Conservation (phyloP, 2,113 vertebrate species). For the Gasterosteus aculeatus region DNA sequence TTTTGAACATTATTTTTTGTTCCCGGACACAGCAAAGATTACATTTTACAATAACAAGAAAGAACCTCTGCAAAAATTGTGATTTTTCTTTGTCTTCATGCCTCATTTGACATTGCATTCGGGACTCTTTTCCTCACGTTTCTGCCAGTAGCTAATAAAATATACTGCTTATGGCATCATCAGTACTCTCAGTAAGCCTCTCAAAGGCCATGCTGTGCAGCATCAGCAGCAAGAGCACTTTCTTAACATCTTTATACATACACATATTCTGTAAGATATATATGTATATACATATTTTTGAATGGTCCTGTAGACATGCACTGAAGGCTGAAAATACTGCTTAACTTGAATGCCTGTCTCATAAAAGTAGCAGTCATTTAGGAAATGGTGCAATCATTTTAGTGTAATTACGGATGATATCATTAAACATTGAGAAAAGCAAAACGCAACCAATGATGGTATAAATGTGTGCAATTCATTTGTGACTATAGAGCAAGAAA, state of each 20-base stretch:
- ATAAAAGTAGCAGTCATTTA: neutral
- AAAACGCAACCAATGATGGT: neutral
- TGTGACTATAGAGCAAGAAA: neutral
- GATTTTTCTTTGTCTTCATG: neutral
- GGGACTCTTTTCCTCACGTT: conserved; percentile 10
- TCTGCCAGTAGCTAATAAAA: neutral
- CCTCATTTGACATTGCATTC: neutral
- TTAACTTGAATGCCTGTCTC: neutral
- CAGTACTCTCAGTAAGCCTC: conserved; percentile 1
- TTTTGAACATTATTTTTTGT: conserved; percentile 12
- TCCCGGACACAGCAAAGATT: neutral
- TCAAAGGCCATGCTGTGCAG: conserved; percentile 6
- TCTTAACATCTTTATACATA: neutral
- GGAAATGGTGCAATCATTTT: neutral
- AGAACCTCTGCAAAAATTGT: neutral
- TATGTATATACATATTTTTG: neutral
- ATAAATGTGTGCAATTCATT: neutral
- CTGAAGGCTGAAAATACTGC: neutral
- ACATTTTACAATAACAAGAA: neutral
- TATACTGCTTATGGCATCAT: neutral
- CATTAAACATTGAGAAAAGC: neutral
- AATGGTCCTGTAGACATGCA: neutral
- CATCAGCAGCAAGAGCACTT: neutral
- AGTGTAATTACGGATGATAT: neutral
- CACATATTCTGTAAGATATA: neutral